Evolutionary conservation across 2,888 invertebrate genomes (phyloP), one percentile per base, ranked within the genome.

Genomic region (Drosophila aldrichi): DNA sequence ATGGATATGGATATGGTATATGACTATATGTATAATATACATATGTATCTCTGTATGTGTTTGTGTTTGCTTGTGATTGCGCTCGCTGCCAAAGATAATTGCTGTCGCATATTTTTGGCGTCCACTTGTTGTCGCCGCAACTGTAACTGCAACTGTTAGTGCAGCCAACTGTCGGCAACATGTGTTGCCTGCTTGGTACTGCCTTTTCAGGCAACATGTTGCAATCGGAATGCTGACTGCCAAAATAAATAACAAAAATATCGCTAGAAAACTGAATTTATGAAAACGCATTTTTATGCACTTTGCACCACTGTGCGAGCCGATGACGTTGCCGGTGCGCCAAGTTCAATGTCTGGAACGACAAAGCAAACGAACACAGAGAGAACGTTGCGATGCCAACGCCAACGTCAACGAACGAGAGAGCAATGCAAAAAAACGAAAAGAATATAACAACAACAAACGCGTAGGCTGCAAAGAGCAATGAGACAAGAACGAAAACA

Each of bases 51-150:
- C 58, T 63, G 20, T 59, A 44, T 64, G 40, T 51, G 55, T 71
- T 20, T 67, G 55, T 72, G 67, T 68, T 38, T 55, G 54, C 14
- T 38, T 38, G 29, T 38, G 58, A 48, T 38, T 43, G 46, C 59
- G 65, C 43, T 73, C 59, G 70, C 71, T 79, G 83, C 60, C 70
- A 70, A 74, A 80, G 87, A 88, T 84, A 84, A 84, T 84, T 88
- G 84, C 81, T 88, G 83, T 83, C 87, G 89, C 87, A 84, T 82
- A 86, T 86, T 75, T 86, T 82, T 68, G 66, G 52, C 78, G 73
- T 86, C 89, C 89, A 84, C 84, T 84, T 84, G 89, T 88, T 84
- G 88, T 73, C 72, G 71, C 69, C 70, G 52, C 64, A 58, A 52
- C 64, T 40, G 54, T 25, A 54, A 54, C 54, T 52, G 51, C 36